These are phyloP conservation scores for Phrynocephalus vlangalii DNA, from an alignment of 2,797 vertebrate species.

Conservation along the genomic window DNA sequence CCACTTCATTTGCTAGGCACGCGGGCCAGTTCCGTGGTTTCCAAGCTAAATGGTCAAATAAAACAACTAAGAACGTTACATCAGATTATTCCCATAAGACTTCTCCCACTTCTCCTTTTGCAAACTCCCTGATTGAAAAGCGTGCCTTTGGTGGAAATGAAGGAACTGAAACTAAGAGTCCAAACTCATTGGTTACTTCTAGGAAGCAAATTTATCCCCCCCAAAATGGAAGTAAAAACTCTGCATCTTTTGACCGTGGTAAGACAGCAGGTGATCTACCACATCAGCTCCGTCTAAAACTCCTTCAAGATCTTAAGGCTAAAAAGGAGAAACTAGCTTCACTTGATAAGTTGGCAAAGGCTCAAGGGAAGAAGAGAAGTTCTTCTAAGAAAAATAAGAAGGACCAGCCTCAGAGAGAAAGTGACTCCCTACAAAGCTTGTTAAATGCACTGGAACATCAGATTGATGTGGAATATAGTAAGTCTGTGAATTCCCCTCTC, in stretches of 20 bases:
- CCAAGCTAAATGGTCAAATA: slow-evolving; percentile 67
- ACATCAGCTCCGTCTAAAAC: slow-evolving; percentile 85
- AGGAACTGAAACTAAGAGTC: slow-evolving; percentile 13
- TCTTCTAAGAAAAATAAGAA: slow-evolving; percentile 43
- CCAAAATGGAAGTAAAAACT: not conserved
- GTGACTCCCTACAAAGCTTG: slow-evolving; percentile 74
- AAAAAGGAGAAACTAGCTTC: slow-evolving; percentile 92
- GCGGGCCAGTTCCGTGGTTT: slow-evolving; percentile 89
- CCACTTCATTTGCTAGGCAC: slow-evolving; percentile 79
- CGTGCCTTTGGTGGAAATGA: not conserved
- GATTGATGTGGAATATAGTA: slow-evolving; percentile 77
- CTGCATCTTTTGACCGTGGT: slow-evolving; percentile 35
- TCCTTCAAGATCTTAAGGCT: slow-evolving; percentile 90
- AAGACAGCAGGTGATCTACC: slow-evolving; percentile 71
- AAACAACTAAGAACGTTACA: not conserved
- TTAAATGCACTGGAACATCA: slow-evolving; percentile 77
- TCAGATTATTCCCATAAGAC: not conserved
- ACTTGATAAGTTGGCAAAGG: slow-evolving; percentile 78
- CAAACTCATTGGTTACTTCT: fast-evolving
- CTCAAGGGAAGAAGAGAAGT: slow-evolving; percentile 54
- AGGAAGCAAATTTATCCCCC: slow-evolving; percentile 32
- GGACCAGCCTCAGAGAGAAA: slow-evolving; percentile 7
- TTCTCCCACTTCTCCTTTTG: slow-evolving; percentile 22
- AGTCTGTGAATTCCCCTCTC: slow-evolving; percentile 71
- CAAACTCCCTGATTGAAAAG: slow-evolving; percentile 1